Evolutionary conservation across 2,888 invertebrate genomes (phyloP).

Genomic region (Campopleginae sp.): DNA sequence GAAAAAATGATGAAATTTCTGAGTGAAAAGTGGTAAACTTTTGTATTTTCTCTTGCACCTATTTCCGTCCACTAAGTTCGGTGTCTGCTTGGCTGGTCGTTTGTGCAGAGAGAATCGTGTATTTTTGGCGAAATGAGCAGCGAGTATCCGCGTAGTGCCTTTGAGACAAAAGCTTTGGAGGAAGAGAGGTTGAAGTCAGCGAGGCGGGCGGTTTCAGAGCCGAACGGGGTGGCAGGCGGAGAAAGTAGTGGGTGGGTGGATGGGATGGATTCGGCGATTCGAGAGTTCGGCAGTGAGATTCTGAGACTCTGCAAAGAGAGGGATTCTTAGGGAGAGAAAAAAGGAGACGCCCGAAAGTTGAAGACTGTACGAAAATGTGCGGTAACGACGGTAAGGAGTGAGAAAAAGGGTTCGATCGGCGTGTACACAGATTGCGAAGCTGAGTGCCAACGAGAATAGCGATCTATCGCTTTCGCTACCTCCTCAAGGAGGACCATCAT

Average conservation of each 20-base stretch:
- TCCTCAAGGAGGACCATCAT: conserved; percentile 75
- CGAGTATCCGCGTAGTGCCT: conserved; percentile 77
- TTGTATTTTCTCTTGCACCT: neutral
- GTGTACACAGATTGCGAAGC: conserved; percentile 61
- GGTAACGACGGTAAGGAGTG: conserved; percentile 60
- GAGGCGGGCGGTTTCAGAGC: conserved; percentile 49
- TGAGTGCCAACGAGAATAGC: conserved; percentile 66
- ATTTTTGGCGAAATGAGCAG: conserved; percentile 80
- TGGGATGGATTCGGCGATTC: conserved; percentile 47
- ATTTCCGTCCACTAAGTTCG: neutral
- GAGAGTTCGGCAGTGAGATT: conserved; percentile 47
- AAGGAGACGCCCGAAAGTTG: conserved; percentile 43
- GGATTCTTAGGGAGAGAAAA: conserved; percentile 48
- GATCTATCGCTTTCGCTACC: conserved; percentile 73
- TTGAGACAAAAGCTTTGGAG: conserved; percentile 81
- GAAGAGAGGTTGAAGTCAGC: conserved; percentile 34
- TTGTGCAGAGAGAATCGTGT: conserved; percentile 72
- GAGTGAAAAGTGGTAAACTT: neutral
- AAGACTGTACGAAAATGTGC: conserved; percentile 32
- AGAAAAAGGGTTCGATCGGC: conserved; percentile 66
- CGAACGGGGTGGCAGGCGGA: conserved; percentile 57
- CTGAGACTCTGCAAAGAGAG: conserved; percentile 39
- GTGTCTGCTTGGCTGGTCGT: conserved; percentile 60
- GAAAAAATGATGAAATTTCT: neutral
- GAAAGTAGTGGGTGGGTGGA: conserved; percentile 26